Percentiles rank a stretch among this genome's conserved stretches.
Conservation (phyloP, 2,113 vertebrate species). For the Caretta caretta region DNA sequence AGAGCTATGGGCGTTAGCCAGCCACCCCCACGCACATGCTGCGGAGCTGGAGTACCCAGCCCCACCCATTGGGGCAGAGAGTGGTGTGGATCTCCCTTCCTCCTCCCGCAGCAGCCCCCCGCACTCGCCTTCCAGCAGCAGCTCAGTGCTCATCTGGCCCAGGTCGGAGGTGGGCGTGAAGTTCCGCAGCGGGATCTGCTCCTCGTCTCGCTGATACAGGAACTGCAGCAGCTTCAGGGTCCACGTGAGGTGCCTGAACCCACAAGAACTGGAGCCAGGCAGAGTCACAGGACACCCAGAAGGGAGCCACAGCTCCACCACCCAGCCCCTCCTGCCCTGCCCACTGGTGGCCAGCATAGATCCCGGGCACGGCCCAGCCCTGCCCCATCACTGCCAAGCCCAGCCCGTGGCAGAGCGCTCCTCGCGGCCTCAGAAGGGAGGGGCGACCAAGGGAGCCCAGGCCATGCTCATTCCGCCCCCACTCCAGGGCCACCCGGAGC, state of each 20-base stretch:
- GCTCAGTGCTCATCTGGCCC: conserved; percentile 91
- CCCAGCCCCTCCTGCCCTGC: background rate
- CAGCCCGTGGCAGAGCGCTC: background rate
- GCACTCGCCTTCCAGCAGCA: conserved; percentile 89
- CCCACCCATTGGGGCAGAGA: background rate
- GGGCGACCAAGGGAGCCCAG: too few species aligned
- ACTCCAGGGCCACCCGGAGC: background rate
- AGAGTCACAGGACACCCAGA: background rate
- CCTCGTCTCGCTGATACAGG: conserved; percentile 85
- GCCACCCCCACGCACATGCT: background rate
- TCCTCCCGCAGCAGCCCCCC: accelerated
- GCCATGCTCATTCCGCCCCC: background rate
- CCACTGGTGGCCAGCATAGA: background rate
- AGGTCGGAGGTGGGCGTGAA: conserved; percentile 90
- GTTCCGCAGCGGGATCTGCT: conserved; percentile 88
- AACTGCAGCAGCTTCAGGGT: conserved; percentile 92
- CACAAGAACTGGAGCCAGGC: background rate
- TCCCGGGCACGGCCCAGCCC: conserved; percentile 3
- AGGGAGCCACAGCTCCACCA: background rate
- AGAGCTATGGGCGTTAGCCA: background rate
- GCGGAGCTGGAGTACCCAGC: background rate
- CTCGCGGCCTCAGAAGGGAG: background rate
- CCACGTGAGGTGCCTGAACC: conserved; percentile 92
- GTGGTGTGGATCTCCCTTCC: background rate
- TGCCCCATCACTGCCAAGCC: accelerated